Evolutionary conservation across 2,888 invertebrate genomes (phyloP), one percentile per base, ranked within the genome.

Genomic region (Andrena camellia): DNA sequence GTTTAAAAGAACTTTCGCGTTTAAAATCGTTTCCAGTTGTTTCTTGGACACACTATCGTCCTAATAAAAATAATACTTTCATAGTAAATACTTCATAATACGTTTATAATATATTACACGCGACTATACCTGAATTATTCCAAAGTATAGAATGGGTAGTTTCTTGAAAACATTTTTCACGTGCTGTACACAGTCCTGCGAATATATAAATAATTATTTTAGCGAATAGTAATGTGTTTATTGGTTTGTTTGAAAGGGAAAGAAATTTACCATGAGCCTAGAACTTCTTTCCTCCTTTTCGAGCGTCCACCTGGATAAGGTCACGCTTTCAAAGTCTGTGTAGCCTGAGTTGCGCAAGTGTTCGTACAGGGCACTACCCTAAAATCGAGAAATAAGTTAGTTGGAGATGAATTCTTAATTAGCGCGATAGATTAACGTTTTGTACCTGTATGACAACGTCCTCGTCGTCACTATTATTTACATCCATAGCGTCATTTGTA

Each of bases 291-390:
- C 31, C 48, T 66, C 20, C n/a, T n/a, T 48, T 26, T 60, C 67
- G 0, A 33, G 23, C 2, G 29, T 26, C 10, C 60, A 23, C 42
- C 64, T 79, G 8, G 78, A 62, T 69, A 87, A 73, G 2, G 88
- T 78, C 57, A 88, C 80, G 33, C 83, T 90, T 86, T 92, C 91
- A 84, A 93, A 92, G 84, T 93, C 92, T 3, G 86, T 90, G 26
- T 90, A 93, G 10, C 94, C 94, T 81, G 91, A 88, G 59, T 89
- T 82, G 8, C 78, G 84, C 50, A 94, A 85, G 75, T 89, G 89
- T 83, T 89, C 83, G 26, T 93, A 89, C 20, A 93, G 85, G 62
- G 91, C 91, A 69, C 92, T 92, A 17, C 92, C 93, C 94, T 94
- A 60, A 73, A 76, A 59, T 29, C 13, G 57, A 54, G 33, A 57